Conservation (phyloP, 1,140 invertebrate species). For the Charaxes varanes region DNA sequence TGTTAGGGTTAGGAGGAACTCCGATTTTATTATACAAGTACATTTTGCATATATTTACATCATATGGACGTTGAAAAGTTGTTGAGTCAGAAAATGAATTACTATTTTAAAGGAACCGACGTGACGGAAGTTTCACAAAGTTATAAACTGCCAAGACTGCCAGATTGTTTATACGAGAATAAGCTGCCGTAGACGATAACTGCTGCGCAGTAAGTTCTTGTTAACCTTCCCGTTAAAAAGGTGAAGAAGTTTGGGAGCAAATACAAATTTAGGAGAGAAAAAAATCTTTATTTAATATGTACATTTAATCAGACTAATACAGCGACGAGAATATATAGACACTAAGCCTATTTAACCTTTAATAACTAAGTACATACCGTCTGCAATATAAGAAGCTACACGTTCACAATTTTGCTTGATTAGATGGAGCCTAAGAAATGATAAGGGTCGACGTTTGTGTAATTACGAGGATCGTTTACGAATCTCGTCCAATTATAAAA, state of each 20-base stretch:
- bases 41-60: too few species aligned
- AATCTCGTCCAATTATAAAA: conserved; percentile 63
- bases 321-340: too few species aligned
- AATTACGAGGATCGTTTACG: conserved; percentile 69
- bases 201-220: conserved; percentile 35
- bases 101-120: conserved; percentile 15
- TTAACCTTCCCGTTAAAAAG: conserved; percentile 17
- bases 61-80: too few species aligned
- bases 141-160: conserved; percentile 34
- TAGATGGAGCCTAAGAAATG: conserved; percentile 32
- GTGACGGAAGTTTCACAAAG: conserved; percentile 28
- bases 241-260: conserved; percentile 4
- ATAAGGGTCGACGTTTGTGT: conserved; percentile 69
- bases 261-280: not conserved
- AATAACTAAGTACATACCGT: too few species aligned
- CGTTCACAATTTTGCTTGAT: conserved; percentile 1
- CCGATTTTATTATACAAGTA: too few species aligned
- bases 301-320: too few species aligned
- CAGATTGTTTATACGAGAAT: conserved; percentile 32
- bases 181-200: conserved; percentile 16
- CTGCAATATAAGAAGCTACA: conserved; percentile 9
- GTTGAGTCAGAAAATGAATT: conserved; percentile 15
- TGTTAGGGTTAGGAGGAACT: too few species aligned
- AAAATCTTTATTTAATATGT: conserved; percentile 2
- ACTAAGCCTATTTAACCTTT: too few species aligned